A percentile compares a stretch with the other conserved stretches of the same genome.
Evolutionary conservation across 1,140 invertebrate genomes (phyloP).

Genomic region (Drosophila leontia): DNA sequence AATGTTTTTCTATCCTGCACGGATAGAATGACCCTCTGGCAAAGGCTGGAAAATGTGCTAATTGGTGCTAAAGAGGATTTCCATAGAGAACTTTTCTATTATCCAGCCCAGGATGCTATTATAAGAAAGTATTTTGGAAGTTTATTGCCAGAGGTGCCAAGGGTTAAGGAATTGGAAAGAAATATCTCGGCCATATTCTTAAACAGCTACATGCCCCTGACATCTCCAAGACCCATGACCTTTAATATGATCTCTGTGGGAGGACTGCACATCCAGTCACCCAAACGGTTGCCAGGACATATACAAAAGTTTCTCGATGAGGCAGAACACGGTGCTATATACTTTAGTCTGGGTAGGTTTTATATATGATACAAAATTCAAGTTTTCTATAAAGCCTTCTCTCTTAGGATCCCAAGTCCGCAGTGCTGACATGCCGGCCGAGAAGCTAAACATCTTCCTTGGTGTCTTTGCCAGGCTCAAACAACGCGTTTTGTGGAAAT

Average conservation of each 20-base stretch:
- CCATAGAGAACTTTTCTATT: constrained; percentile 50
- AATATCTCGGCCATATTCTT: constrained; percentile 86
- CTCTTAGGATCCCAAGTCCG: constrained; percentile 68
- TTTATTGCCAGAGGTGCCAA: constrained; percentile 56
- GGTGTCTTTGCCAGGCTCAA: constrained; percentile 86
- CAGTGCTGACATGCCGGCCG: constrained; percentile 78
- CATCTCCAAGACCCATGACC: constrained; percentile 83
- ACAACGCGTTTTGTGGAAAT: constrained; percentile 88
- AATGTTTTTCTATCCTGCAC: constrained; percentile 61
- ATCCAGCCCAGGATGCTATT: constrained; percentile 68
- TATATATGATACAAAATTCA: not conserved
- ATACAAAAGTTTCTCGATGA: constrained; percentile 71
- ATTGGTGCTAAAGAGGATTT: constrained; percentile 46
- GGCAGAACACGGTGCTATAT: constrained; percentile 86
- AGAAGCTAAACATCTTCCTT: constrained; percentile 85
- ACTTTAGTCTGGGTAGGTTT: constrained; percentile 86
- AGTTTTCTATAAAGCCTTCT: not conserved
- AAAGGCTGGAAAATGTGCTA: constrained; percentile 77
- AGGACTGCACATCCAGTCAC: constrained; percentile 85
- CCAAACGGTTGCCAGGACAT: constrained; percentile 76
- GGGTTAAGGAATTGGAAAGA: constrained; percentile 85
- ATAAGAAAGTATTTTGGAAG: constrained; percentile 65
- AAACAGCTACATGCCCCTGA: constrained; percentile 85
- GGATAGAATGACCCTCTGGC: constrained; percentile 75
- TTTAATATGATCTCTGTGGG: constrained; percentile 86